Percentiles rank a stretch among this genome's conserved stretches.
Conservation (phyloP, 2,113 vertebrate genomes). For the Dipodomys ordii region DNA sequence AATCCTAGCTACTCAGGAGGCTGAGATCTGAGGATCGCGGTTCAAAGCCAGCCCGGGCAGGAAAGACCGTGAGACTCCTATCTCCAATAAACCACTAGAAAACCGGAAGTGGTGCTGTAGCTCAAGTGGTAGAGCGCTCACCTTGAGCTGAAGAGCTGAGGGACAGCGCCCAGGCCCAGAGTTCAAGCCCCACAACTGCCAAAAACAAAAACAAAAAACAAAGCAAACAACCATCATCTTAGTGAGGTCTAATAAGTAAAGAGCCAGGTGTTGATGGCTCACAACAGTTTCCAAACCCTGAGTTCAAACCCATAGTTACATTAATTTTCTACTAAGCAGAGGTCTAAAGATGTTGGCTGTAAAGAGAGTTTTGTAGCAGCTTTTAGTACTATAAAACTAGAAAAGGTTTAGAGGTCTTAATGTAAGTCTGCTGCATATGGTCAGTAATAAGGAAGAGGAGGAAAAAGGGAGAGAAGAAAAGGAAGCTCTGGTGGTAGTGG, state of each 20-base stretch:
- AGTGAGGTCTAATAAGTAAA: neutral
- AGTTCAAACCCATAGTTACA: neutral
- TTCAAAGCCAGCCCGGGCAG: too few relatives aligned
- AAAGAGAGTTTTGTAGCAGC: conserved; percentile 25
- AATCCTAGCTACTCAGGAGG: too few relatives aligned
- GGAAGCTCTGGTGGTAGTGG: neutral
- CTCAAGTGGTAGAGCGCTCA: too few relatives aligned
- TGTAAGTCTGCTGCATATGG: conserved; percentile 5
- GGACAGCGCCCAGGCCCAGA: too few relatives aligned
- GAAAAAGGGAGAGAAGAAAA: neutral
- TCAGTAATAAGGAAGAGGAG: neutral
- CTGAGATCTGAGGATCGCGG: too few relatives aligned
- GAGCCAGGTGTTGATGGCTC: too few relatives aligned
- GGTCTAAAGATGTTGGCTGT: neutral
- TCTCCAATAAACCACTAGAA: too few relatives aligned
- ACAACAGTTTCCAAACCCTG: too few relatives aligned
- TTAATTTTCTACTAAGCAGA: neutral
- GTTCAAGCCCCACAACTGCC: too few relatives aligned
- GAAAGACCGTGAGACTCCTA: too few relatives aligned
- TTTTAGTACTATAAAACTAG: neutral
- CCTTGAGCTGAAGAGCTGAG: too few relatives aligned
- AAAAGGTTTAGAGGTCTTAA: neutral
- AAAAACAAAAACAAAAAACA: neutral
- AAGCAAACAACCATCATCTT: neutral
- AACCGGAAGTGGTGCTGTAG: too few relatives aligned